phyloP scores from a whole-genome alignment of 1,140 invertebrate genomes.

The Mactra quadrangularis region DNA sequence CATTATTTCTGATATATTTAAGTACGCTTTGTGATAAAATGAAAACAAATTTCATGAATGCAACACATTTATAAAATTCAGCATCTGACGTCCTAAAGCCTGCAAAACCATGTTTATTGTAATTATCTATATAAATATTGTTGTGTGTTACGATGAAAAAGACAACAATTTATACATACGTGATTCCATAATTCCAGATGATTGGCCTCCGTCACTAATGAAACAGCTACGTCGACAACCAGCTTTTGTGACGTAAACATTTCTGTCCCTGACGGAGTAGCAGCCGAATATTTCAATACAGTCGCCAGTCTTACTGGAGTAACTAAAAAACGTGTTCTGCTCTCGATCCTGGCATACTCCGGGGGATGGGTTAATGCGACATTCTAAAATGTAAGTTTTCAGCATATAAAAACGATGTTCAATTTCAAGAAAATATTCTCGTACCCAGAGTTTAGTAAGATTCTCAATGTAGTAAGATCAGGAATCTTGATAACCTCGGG shows the following conservation, averaged over 20 bases:
- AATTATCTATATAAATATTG: too few relatives aligned
- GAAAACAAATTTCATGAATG: too few relatives aligned
- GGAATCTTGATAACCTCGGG: too few relatives aligned
- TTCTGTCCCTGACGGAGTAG: conserved; percentile 45
- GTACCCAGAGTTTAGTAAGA: too few relatives aligned
- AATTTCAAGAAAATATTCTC: too few relatives aligned
- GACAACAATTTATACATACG: conserved; percentile 35
- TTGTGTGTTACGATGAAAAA: too few relatives aligned
- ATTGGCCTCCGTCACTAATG: not conserved
- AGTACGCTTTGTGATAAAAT: too few relatives aligned
- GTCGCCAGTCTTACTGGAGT: conserved; percentile 49
- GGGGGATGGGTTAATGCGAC: conserved; percentile 48
- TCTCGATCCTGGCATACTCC: conserved; percentile 35
- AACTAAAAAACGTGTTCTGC: conserved; percentile 25
- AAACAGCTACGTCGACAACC: conserved; percentile 47
- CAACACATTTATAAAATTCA: too few relatives aligned
- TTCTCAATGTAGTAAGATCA: too few relatives aligned
- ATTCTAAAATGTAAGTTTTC: conserved; percentile 20
- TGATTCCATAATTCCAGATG: conserved; percentile 27
- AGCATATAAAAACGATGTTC: not conserved
- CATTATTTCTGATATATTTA: too few relatives aligned
- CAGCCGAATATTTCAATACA: conserved; percentile 45
- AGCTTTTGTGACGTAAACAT: conserved; percentile 34
- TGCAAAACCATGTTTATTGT: too few relatives aligned
- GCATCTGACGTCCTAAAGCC: too few relatives aligned